Percentiles rank a stretch among this genome's conserved stretches.
Evolutionary conservation across 2,797 vertebrate genomes (phyloP).

Genomic region (Anguilla marmorata): DNA sequence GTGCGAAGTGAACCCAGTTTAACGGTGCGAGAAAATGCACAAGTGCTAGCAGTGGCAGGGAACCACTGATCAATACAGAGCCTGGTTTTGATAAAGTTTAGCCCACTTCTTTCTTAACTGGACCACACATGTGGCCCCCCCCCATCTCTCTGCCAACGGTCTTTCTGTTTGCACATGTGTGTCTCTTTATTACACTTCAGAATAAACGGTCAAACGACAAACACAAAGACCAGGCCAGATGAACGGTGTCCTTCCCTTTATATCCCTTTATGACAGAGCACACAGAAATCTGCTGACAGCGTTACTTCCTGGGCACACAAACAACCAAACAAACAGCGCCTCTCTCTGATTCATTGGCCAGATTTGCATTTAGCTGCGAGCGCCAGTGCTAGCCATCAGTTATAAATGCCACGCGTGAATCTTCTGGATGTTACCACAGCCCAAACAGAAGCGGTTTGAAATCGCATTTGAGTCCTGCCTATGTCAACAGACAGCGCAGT

Average conservation of each 20-base stretch:
- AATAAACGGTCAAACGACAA: background rate
- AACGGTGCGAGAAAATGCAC: background rate
- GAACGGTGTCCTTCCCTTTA: background rate
- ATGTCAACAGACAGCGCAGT: background rate
- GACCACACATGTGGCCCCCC: background rate
- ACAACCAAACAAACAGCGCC: background rate
- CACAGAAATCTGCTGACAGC: slow-evolving; percentile 6
- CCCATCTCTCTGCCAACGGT: background rate
- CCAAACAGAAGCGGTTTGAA: background rate
- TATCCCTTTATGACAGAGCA: background rate
- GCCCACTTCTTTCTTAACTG: background rate
- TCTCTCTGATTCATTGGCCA: background rate
- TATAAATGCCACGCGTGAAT: background rate
- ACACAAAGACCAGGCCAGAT: background rate
- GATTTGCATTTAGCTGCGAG: background rate
- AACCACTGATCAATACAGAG: background rate
- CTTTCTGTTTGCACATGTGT: background rate
- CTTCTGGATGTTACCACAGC: background rate
- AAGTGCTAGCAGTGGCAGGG: background rate
- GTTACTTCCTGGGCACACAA: background rate
- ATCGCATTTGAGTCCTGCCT: background rate
- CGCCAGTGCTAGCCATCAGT: background rate
- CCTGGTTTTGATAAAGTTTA: background rate
- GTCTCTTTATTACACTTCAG: background rate
- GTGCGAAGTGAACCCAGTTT: background rate